Conservation (phyloP, 2,797 vertebrate species). For the Heteromormyrus szaboi region DNA sequence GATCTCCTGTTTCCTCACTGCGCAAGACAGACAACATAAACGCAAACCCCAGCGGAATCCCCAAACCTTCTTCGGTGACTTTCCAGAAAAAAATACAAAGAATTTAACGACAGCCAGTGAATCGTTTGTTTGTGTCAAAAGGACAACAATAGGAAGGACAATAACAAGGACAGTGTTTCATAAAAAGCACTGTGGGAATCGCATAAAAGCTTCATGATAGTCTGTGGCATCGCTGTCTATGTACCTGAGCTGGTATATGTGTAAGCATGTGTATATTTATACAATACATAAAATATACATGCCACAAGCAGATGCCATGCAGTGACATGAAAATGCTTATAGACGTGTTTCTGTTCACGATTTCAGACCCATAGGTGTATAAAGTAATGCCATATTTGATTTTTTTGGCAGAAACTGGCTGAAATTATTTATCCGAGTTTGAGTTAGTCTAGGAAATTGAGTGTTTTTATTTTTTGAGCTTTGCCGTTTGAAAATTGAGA, state of each 20-base stretch:
- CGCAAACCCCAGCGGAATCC: neutral
- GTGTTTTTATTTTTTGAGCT: neutral
- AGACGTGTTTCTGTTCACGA: neutral
- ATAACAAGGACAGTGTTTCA: neutral
- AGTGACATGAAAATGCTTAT: neutral
- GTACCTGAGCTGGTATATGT: neutral
- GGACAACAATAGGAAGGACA: neutral
- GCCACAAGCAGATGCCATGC: neutral
- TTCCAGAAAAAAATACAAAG: neutral
- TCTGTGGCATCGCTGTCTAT: neutral
- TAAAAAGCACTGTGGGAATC: neutral
- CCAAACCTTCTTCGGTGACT: neutral
- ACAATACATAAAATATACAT: neutral
- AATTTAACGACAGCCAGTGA: neutral
- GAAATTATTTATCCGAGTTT: neutral
- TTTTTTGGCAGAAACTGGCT: neutral
- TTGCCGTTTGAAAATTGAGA: neutral
- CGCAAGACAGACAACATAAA: constrained; percentile 28
- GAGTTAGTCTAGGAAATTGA: neutral
- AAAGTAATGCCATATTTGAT: neutral
- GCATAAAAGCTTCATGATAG: neutral
- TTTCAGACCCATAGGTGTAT: neutral
- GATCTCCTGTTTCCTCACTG: constrained; percentile 77
- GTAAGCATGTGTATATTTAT: neutral
- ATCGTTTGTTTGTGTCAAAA: neutral